Conservation (phyloP, 2,113 vertebrate genomes). For the Rhizomys pruinosus region DNA sequence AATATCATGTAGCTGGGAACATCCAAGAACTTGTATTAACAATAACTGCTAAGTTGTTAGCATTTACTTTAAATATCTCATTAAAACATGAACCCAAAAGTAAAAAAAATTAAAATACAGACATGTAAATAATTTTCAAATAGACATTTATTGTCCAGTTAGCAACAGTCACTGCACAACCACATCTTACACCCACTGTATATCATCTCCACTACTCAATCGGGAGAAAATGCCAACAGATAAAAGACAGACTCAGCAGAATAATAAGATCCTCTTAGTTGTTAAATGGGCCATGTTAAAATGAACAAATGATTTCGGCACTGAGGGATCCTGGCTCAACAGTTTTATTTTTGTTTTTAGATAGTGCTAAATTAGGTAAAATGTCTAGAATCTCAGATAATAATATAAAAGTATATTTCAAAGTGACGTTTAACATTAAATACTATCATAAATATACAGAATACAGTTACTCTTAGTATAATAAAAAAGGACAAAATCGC, state of each 20-base stretch:
- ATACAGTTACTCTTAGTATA: neutral
- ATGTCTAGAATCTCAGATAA: neutral
- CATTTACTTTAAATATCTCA: neutral
- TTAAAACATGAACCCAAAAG: neutral
- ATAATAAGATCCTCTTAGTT: neutral
- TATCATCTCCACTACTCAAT: neutral
- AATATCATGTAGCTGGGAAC: neutral
- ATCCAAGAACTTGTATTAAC: neutral
- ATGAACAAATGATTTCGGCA: constrained; percentile 29
- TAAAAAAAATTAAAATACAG: neutral
- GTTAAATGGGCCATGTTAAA: constrained; percentile 47
- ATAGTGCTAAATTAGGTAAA: constrained; percentile 44
- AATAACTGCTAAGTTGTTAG: neutral
- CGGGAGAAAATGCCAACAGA: neutral
- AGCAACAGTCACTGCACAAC: neutral
- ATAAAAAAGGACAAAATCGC: neutral
- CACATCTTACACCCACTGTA: neutral
- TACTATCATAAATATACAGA: neutral
- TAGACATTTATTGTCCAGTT: neutral
- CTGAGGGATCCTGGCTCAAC: neutral
- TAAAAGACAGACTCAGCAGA: neutral
- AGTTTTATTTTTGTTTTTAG: constrained; percentile 62
- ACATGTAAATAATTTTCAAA: neutral
- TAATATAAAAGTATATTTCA: constrained; percentile 41
- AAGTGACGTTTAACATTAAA: constrained; percentile 46